Conservation (phyloP, 2,888 invertebrate species). For the Aporophyla nigra region DNA sequence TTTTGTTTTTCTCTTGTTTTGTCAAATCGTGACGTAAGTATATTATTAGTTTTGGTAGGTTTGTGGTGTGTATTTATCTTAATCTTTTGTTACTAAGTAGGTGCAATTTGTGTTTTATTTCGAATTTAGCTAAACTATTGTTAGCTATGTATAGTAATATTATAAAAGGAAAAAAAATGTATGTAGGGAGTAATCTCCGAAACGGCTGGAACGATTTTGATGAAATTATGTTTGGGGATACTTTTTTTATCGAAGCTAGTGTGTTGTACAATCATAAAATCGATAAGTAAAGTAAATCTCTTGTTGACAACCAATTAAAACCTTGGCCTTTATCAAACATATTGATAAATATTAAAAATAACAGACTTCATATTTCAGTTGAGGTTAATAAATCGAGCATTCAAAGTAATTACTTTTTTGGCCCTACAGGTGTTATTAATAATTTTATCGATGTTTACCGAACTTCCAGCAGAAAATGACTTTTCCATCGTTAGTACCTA, state of each 20-base stretch:
- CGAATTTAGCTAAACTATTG: not conserved
- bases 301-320: not conserved
- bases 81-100: too few species aligned
- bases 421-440: not conserved
- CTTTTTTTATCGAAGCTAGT: too few species aligned
- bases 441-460: conserved; percentile 20
- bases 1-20: conserved; percentile 34
- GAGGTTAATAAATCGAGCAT: conserved; percentile 26
- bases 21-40: conserved; percentile 15
- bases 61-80: not conserved
- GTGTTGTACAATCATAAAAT: not conserved
- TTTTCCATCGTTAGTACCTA: conserved; percentile 7
- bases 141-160: not conserved
- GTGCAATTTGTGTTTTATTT: not conserved
- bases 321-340: conserved; percentile 2
- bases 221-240: too few species aligned
- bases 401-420: conserved; percentile 4
- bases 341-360: not conserved
- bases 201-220: too few species aligned
- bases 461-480: conserved; percentile 23
- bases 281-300: not conserved
- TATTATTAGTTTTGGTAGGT: conserved; percentile 26
- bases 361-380: not conserved
- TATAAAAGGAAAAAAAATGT: too few species aligned
- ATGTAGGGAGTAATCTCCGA: too few species aligned